Base-by-base conservation (phyloP, 2,113 vertebrate species). In the Capreolus pygargus region DNA sequence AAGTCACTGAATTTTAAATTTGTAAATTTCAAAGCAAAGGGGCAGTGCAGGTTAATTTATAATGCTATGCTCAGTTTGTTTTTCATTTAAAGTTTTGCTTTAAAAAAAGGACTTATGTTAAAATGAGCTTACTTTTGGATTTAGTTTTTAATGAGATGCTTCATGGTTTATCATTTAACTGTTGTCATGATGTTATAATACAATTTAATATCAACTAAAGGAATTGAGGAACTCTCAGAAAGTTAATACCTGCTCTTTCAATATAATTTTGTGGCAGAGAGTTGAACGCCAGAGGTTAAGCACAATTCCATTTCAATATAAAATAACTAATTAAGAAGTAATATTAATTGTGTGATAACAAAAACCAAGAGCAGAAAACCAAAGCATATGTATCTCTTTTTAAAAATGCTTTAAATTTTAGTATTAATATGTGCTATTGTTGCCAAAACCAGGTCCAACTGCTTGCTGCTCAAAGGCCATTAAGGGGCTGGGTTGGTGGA, bases 171-270 rank as follows among this genome's bases (percentile, higher is more conserved):
- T 70, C n/a, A 85, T 78, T 67, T 70, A 50, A 47, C 61, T 74
- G 30, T 17, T 94, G 82, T 64, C 36, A 57, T 89, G 64, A 21
- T 15, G 85, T 84, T 89, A 86, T 60, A 91, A 55, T 86, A 47
- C 13, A 74, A 90, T 76, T 61, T 86, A 90, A 47, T 86, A 91
- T 67, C 64, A 67, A 61, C 30, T 76, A 86, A 86, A 83, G 54
- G 25, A 87, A 93, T 76, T 91, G 61, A 78, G 91, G 39, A 87
- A 50, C 91, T 82, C 50, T 88, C 61, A 94, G 27, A 84, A 88
- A 91, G 61, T 91, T 55, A 91, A 91, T 91, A 43, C 25, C 50
- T 89, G 30, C 10, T 74, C 25, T 94, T 94, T 78, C 61, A 84
- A 12, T 50, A 88, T 64, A 67, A 57, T 83, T 15, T 70, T 87